phyloP scores from a whole-genome alignment of 2,113 vertebrate species.

The Chloropsis cyanopogon region DNA sequence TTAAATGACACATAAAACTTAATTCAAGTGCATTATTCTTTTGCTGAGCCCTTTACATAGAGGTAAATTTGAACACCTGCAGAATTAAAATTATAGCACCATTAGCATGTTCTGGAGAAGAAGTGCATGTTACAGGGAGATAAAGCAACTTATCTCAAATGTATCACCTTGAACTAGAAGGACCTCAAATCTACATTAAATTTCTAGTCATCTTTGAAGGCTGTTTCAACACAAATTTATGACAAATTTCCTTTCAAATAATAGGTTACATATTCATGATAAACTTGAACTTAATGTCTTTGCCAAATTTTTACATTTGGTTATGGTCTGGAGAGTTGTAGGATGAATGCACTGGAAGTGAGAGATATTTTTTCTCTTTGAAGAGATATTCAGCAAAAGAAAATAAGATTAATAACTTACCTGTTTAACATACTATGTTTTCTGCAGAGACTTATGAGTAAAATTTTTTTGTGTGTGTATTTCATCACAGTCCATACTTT shows the following conservation, averaged over 20 bases:
- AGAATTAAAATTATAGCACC: neutral
- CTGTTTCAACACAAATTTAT: neutral
- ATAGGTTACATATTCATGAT: neutral
- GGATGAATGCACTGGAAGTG: neutral
- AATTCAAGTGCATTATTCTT: neutral
- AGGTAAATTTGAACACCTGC: neutral
- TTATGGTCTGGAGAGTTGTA: neutral
- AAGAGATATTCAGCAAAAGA: neutral
- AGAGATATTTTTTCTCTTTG: neutral
- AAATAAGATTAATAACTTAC: neutral
- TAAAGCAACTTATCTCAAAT: neutral
- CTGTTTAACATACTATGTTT: neutral
- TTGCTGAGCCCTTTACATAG: neutral
- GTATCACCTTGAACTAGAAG: neutral
- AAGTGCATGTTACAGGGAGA: neutral
- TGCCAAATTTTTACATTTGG: neutral
- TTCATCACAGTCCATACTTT: neutral
- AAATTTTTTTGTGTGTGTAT: neutral
- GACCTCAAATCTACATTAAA: neutral
- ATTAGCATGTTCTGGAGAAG: neutral
- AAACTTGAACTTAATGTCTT: neutral
- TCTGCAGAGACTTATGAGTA: conserved; percentile 8
- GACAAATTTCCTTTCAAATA: neutral
- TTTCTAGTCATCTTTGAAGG: neutral
- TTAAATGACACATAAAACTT: neutral